Conservation (phyloP, 2,797 vertebrate genomes). For the Phoebastria nigripes region DNA sequence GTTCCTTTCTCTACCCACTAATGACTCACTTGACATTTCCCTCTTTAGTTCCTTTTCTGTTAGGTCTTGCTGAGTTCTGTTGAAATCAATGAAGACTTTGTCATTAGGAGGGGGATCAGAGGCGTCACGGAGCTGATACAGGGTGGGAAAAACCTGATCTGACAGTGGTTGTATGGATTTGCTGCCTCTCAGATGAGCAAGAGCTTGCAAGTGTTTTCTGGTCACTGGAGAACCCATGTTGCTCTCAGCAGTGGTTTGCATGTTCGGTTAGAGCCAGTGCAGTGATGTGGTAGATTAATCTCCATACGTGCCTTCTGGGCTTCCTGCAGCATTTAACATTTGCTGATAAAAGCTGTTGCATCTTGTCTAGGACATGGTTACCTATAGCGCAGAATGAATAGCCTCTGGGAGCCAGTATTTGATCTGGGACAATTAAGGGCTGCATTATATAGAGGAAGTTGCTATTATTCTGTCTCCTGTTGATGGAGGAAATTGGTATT, state of each 20-base stretch:
- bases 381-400: neutral
- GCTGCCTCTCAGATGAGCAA: neutral
- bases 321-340: neutral
- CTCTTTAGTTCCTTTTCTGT: neutral
- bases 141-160: fast-evolving
- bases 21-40: conserved; percentile 42
- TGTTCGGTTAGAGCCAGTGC: neutral
- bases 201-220: neutral
- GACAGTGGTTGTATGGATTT: neutral
- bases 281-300: neutral
- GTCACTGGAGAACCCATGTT: neutral
- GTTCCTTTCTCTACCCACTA: neutral
- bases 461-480: conserved; percentile 26
- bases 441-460: neutral
- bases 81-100: conserved; percentile 10
- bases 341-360: neutral
- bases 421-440: conserved; percentile 13
- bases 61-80: neutral
- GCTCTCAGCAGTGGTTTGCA: neutral
- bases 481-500: conserved; percentile 31
- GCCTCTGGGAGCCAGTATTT: neutral
- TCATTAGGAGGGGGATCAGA: neutral
- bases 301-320: neutral
- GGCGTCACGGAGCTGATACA: neutral
- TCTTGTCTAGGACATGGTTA: neutral